Evolutionary conservation across 2,888 invertebrate genomes (phyloP).

Genomic region (Luperina testacea): DNA sequence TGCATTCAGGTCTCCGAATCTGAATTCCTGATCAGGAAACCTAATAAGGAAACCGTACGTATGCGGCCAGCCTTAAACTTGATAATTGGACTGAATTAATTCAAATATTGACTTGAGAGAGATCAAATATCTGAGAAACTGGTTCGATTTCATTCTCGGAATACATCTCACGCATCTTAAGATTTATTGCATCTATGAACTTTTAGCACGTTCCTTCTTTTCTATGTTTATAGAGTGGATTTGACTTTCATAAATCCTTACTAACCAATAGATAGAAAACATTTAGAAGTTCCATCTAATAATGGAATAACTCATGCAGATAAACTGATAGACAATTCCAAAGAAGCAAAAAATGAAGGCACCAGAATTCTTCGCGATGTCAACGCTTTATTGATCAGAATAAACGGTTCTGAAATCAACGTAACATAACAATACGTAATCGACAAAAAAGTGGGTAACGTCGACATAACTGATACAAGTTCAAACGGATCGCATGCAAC

Average conservation of each 20-base stretch:
- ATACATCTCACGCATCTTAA: constrained; percentile 29
- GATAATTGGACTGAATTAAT: constrained; percentile 37
- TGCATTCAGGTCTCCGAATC: no score
- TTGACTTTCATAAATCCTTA: constrained; percentile 18
- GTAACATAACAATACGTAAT: constrained; percentile 56
- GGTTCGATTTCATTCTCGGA: constrained; percentile 39
- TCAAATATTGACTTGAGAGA: constrained; percentile 42
- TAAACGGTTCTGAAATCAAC: constrained; percentile 31
- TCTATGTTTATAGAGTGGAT: constrained; percentile 3
- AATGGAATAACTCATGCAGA: background rate
- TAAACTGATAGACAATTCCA: background rate
- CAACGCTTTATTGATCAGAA: constrained; percentile 37
- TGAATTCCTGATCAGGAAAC: no score
- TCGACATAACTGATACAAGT: constrained; percentile 62
- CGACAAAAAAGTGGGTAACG: constrained; percentile 48
- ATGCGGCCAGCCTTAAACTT: constrained; percentile 5
- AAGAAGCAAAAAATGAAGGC: constrained; percentile 16
- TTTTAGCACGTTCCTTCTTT: constrained; percentile 13
- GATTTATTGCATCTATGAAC: constrained; percentile 5
- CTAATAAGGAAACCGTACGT: no score
- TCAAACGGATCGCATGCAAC: constrained; percentile 65
- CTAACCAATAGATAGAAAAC: background rate
- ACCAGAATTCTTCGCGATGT: constrained; percentile 4
- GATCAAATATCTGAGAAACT: constrained; percentile 40
- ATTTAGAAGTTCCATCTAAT: background rate